Evolutionary conservation across 2,888 invertebrate genomes (phyloP).

Genomic region (Drosophila antonietae): DNA sequence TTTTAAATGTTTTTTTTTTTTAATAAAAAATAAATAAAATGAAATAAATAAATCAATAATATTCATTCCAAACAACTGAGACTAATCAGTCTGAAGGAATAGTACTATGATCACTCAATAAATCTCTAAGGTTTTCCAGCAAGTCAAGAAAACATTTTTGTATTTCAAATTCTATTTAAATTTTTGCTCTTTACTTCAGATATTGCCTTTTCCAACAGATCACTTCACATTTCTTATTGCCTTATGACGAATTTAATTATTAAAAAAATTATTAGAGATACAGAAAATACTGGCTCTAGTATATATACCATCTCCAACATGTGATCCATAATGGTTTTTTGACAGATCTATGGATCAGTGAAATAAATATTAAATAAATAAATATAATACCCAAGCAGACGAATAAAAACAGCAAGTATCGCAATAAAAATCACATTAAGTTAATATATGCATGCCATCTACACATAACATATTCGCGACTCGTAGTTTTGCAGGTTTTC

Average conservation of each 20-base stretch:
- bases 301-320: not conserved
- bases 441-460: constrained; percentile 6
- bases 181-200: too few species aligned
- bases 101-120: too few species aligned
- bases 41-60: not conserved
- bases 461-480: not conserved
- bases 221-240: too few species aligned
- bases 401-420: not conserved
- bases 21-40: too few species aligned
- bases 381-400: not conserved
- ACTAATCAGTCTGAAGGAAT: not conserved
- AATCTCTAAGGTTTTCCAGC: too few species aligned
- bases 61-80: not conserved
- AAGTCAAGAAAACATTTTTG: too few species aligned
- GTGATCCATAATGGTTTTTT: not conserved
- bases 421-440: constrained; percentile 5
- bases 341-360: not conserved
- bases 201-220: too few species aligned
- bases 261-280: not conserved
- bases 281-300: rapidly evolving
- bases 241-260: not conserved
- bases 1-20: too few species aligned
- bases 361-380: not conserved
- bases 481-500: constrained; percentile 3
- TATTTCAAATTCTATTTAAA: too few species aligned